phyloP scores from a whole-genome alignment of 2,797 vertebrate genomes.

The Threskiornis aethiopicus region DNA sequence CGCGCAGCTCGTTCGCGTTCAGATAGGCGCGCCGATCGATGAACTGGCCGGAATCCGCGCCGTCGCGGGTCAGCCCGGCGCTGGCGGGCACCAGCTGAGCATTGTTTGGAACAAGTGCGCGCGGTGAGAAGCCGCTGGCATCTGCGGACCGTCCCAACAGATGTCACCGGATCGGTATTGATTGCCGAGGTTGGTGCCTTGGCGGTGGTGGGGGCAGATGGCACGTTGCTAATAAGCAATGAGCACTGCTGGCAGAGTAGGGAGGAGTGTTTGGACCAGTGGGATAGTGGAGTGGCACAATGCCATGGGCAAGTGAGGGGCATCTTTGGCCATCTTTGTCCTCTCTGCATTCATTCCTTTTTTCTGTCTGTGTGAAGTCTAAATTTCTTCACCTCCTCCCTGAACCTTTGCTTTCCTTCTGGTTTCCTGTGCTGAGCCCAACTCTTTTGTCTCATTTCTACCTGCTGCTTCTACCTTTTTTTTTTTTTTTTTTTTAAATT shows the following conservation, averaged over 20 bases:
- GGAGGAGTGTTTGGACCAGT: neutral
- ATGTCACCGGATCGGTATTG: neutral
- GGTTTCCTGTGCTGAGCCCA: neutral
- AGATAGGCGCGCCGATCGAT: no score
- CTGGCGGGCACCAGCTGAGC: constrained; percentile 2
- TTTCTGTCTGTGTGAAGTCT: neutral
- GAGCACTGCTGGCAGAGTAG: neutral
- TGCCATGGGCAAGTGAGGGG: neutral
- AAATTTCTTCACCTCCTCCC: neutral
- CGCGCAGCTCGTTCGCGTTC: no score
- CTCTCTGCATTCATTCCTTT: neutral
- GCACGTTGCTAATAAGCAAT: neutral
- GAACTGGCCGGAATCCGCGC: no score
- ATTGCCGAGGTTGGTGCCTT: neutral
- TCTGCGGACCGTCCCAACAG: neutral
- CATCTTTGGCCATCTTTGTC: neutral
- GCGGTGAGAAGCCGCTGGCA: constrained; percentile 11
- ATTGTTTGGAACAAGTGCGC: neutral
- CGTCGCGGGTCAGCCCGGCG: neutral
- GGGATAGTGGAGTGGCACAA: neutral
- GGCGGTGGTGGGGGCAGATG: constrained; percentile 1
- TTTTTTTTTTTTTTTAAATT: neutral
- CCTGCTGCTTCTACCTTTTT: neutral
- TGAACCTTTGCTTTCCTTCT: neutral
- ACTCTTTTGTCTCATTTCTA: neutral